Base-by-base conservation (phyloP, 1,140 invertebrate genomes). In the Pseudoatta argentina region DNA sequence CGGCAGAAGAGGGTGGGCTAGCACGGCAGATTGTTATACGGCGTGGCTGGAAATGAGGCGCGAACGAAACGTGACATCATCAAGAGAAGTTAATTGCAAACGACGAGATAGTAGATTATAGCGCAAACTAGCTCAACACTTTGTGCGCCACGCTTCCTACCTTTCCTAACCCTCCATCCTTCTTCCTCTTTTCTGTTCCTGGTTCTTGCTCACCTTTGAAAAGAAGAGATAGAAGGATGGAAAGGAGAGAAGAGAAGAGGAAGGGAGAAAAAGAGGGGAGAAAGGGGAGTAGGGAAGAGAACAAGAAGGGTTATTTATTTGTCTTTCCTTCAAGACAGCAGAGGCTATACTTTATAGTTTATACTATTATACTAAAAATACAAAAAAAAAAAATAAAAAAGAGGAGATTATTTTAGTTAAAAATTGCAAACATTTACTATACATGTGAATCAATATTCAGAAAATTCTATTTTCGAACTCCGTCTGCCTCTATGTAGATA, bases 31-130 rank as follows among this genome's bases (percentile, higher is more conserved):
- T 91, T 91, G 91, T 91, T 91, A 89, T 89, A 90, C 88, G 89
- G 87, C 89, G 85, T 82, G 90, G 91, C 87, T 91, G 90, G 91
- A 91, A 91, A 91, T 91, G 91, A 91, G 91, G 88, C 91, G 90
- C 91, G 91, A 90, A 90, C 91, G 91, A 91, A 91, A 91, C 91
- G 91, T 91, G 91, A 91, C 91, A 91, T 91, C 88, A 90, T 91
- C 91, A 93, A 93, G 93, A 92, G 93, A 89, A 92, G 93, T 93
- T 94, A 93, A 94, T 94, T 93, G 92, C 93, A 92, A 94, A 93
- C 92, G 92, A 92, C 89, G 92, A 85, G 89, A 92, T 93, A 94
- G 93, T 92, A 91, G 90, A 93, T 91, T 92, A 92, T 91, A 92
- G 91, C 91, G 89, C 91, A 93, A 91, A 91, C 91, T 91, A 91